Conservation (phyloP, 2,113 vertebrate genomes). For the Morone saxatilis region DNA sequence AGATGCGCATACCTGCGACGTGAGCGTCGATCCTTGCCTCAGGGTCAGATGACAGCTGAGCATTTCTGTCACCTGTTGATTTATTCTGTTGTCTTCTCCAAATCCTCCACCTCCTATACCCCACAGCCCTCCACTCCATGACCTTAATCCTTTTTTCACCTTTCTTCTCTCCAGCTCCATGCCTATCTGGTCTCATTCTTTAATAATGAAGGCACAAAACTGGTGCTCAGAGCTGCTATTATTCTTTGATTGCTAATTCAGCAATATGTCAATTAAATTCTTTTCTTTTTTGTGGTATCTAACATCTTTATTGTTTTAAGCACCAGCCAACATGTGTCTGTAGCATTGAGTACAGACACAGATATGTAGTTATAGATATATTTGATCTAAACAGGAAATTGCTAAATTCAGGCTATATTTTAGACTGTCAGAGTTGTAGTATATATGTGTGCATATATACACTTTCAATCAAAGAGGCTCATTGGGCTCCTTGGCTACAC, state of each 20-base stretch:
- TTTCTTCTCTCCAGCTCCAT: slow-evolving; percentile 30
- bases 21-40: slow-evolving; percentile 80
- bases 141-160: slow-evolving; percentile 53
- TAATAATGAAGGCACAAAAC: slow-evolving; percentile 46
- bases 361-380: too few relatives aligned
- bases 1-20: slow-evolving; percentile 84
- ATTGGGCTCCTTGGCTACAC: background rate
- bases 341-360: background rate
- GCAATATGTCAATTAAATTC: slow-evolving; percentile 9
- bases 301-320: background rate
- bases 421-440: background rate
- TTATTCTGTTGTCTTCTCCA: slow-evolving; percentile 77
- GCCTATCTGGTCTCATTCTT: slow-evolving; percentile 40
- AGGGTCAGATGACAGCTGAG: slow-evolving; percentile 84
- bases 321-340: background rate
- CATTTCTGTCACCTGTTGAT: slow-evolving; percentile 83
- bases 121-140: slow-evolving; percentile 9
- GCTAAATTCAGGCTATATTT: too few relatives aligned
- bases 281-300: background rate
- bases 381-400: too few relatives aligned
- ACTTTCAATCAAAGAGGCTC: background rate
- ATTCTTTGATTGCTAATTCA: slow-evolving; percentile 17
- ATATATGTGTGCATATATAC: background rate
- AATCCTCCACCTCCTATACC: slow-evolving; percentile 18
- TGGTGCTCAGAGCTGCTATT: slow-evolving; percentile 53